phyloP scores from a whole-genome alignment of 1,140 invertebrate genomes.

The Euwallacea similis region DNA sequence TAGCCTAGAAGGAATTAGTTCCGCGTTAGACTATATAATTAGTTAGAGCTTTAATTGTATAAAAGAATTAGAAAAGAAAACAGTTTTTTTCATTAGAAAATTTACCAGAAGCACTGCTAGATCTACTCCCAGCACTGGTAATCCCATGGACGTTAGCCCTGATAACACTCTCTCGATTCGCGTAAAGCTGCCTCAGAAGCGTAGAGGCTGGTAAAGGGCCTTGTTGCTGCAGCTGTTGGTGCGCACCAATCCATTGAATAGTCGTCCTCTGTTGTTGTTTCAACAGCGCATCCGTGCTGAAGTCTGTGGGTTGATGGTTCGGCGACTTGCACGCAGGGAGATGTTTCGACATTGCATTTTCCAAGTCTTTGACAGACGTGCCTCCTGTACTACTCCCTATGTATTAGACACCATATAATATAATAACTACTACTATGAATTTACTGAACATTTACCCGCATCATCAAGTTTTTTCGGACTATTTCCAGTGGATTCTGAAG shows the following conservation, averaged over 20 bases:
- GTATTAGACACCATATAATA: neutral
- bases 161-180: slow-evolving; percentile 92
- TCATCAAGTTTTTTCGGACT: slow-evolving; percentile 56
- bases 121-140: slow-evolving; percentile 57
- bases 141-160: slow-evolving; percentile 82
- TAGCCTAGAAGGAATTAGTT: slow-evolving; percentile 34
- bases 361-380: slow-evolving; percentile 85
- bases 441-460: slow-evolving; percentile 28
- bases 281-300: slow-evolving; percentile 81
- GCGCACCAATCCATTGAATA: slow-evolving; percentile 91
- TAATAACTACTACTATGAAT: neutral
- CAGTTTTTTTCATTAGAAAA: neutral
- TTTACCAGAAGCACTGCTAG: slow-evolving; percentile 49
- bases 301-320: slow-evolving; percentile 75
- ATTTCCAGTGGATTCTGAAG: slow-evolving; percentile 49
- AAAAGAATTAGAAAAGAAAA: neutral
- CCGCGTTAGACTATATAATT: neutral
- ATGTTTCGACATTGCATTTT: slow-evolving; percentile 96
- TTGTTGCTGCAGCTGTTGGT: slow-evolving; percentile 64
- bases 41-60: neutral
- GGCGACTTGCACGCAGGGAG: slow-evolving; percentile 70
- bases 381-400: slow-evolving; percentile 43
- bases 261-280: slow-evolving; percentile 83
- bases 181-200: slow-evolving; percentile 85
- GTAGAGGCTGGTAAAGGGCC: slow-evolving; percentile 76